These are phyloP conservation scores for Falco columbarius DNA, from an alignment of 2,797 vertebrate genomes.

Conservation along the genomic window DNA sequence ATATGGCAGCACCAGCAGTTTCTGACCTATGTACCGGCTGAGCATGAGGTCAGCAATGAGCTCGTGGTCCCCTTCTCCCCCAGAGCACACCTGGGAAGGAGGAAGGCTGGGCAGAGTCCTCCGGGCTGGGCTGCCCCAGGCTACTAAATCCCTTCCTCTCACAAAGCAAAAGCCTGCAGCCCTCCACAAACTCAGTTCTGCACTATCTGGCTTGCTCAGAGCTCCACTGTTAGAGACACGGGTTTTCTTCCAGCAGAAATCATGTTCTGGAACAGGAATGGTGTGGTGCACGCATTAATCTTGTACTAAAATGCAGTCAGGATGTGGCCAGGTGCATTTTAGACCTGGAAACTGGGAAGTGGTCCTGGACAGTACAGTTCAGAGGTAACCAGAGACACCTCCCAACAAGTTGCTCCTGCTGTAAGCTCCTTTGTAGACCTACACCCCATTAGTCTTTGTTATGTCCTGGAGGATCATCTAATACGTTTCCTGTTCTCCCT, in stretches of 20 bases:
- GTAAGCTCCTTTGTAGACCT: not conserved
- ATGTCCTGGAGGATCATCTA: not conserved
- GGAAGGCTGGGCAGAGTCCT: not conserved
- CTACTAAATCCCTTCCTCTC: not conserved
- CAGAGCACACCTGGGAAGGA: not conserved
- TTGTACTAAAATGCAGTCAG: not conserved
- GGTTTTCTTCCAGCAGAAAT: not conserved
- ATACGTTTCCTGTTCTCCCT: not conserved
- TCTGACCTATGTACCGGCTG: not conserved
- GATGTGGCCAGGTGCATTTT: not conserved
- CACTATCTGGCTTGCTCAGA: not conserved
- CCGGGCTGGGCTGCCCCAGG: not conserved
- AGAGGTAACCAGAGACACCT: not conserved
- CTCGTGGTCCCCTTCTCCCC: not conserved
- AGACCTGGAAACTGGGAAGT: not conserved
- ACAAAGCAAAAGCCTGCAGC: not conserved
- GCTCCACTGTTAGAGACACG: rapidly evolving
- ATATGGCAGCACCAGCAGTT: not conserved
- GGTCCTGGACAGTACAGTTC: not conserved
- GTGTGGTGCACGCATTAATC: not conserved
- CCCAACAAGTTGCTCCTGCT: not conserved
- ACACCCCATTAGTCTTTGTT: not conserved
- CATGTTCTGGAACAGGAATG: rapidly evolving
- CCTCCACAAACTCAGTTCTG: not conserved
- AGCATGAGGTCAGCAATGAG: not conserved